Evolutionary conservation across 2,113 vertebrate species (phyloP).

Genomic region (Rhizomys pruinosus): DNA sequence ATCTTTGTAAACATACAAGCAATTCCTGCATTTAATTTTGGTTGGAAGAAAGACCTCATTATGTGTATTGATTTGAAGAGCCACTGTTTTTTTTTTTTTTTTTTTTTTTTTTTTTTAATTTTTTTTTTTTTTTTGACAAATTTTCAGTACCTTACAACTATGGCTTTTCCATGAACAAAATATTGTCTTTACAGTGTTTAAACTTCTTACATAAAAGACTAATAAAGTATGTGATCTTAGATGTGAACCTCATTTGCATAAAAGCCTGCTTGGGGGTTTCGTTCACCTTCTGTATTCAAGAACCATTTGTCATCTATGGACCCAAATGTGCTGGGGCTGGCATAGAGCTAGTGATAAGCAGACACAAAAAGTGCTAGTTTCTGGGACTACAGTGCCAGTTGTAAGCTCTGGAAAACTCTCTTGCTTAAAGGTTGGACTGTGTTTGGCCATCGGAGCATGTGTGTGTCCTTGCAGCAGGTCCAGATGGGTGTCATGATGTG

Average conservation of each 20-base stretch:
- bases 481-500: too few species aligned
- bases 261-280: slow-evolving; percentile 20
- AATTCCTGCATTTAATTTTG: slow-evolving; percentile 82
- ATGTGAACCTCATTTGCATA: slow-evolving; percentile 12
- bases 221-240: slow-evolving; percentile 26
- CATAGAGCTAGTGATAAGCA: background rate
- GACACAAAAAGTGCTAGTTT: background rate
- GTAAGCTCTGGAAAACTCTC: background rate
- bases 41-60: slow-evolving; percentile 75
- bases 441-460: background rate
- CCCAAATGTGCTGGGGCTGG: slow-evolving; percentile 51
- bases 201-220: slow-evolving; percentile 46
- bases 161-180: slow-evolving; percentile 58
- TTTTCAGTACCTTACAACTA: slow-evolving; percentile 37
- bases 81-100: slow-evolving; percentile 75
- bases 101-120: slow-evolving; percentile 55
- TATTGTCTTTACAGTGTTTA: slow-evolving; percentile 57
- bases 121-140: slow-evolving; percentile 57
- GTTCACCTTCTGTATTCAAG: slow-evolving; percentile 61
- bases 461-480: background rate
- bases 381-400: background rate
- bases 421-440: background rate
- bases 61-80: slow-evolving; percentile 83
- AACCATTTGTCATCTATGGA: slow-evolving; percentile 49
- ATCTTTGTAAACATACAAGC: slow-evolving; percentile 85